Base-by-base conservation (phyloP, 2,888 invertebrate genomes). In the Drosophila helvetica region DNA sequence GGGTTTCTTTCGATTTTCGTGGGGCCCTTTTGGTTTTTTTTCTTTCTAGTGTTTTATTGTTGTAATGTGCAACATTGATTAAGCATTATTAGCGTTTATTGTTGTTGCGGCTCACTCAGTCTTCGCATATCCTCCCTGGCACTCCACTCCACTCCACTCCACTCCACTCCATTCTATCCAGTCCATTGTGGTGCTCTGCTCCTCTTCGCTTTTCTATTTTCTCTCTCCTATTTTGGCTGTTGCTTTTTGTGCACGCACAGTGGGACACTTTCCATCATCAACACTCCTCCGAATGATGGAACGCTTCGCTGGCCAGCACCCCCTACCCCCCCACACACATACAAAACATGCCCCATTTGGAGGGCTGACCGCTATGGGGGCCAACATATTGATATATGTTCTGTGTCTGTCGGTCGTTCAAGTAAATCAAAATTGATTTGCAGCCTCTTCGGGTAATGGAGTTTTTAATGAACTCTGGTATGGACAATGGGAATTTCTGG, bases 31-130 rank as follows among this genome's bases (percentile, higher is more conserved):
- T 38, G 54, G 66, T 53, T 48, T 54, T 77, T 65, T 66, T 51
- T 66, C 48, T 53, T 48, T 64, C 45, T 46, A 57, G 54, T 61
- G 54, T 68, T 54, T 64, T 63, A 68, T 80, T 72, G 83, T 86
- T 84, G 75, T 80, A 82, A 90, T 87, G 88, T 90, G 88, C 88
- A 90, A 90, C 88, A 90, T 90, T 90, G 87, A 90, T 90, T 90
- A 89, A 89, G 90, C 89, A 86, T 87, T 90, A 86, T 86, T 86
- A 86, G 86, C 76, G 88, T 79, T 85, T 74, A 70, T 86, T 86
- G 74, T 86, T 88, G 80, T 76, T 79, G 74, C 61, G 70, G 70
- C 64, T 79, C 71, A 65, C 73, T 55, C 66, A 48, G 48, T 27
- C 53, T 51, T 69, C 54, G 50, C 7, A 47, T 27, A 52, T 53